phyloP scores from a whole-genome alignment of 2,113 vertebrate genomes.

The Phylloscopus trochiloides region DNA sequence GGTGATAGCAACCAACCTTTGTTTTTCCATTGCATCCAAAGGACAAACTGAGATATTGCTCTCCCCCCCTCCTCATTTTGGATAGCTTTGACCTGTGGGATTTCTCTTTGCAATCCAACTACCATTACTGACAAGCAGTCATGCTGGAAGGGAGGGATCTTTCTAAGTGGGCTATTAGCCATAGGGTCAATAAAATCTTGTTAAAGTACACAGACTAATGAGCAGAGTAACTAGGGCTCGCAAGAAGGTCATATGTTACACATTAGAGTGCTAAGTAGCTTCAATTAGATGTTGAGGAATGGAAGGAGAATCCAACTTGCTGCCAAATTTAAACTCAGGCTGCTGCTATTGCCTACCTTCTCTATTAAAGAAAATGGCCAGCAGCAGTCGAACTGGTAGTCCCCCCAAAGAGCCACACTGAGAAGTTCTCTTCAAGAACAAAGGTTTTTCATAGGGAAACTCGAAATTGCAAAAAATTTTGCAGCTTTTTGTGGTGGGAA shows the following conservation, averaged over 20 bases:
- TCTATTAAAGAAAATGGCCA: background rate
- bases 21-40: background rate
- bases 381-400: background rate
- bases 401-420: background rate
- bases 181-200: background rate
- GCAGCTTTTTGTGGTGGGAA: background rate
- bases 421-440: background rate
- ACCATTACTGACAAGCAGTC: background rate
- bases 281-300: background rate
- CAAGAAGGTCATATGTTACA: background rate
- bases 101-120: background rate
- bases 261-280: background rate
- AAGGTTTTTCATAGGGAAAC: background rate
- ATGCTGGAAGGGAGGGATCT: background rate
- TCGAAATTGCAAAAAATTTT: background rate
- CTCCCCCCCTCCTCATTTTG: background rate
- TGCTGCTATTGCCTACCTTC: background rate
- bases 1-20: fast-evolving
- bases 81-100: background rate
- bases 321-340: background rate
- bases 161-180: background rate
- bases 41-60: background rate
- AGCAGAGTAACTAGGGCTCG: background rate
- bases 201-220: background rate
- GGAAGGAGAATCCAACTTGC: background rate